These are phyloP conservation scores for Gila robusta DNA, from an alignment of 2,797 vertebrate species.

Conservation along the genomic window DNA sequence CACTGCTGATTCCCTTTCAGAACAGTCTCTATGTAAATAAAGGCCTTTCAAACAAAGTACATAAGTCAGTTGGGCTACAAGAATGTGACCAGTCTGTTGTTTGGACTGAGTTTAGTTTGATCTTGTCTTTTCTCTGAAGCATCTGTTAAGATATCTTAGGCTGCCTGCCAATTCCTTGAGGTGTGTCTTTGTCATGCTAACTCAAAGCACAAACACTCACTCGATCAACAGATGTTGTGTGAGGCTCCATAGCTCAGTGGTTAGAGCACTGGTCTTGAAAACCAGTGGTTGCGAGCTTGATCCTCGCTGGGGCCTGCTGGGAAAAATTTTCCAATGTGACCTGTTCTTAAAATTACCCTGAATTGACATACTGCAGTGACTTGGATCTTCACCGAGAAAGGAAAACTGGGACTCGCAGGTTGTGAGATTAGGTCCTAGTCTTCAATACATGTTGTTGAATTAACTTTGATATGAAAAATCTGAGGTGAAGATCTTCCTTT, in stretches of 20 bases:
- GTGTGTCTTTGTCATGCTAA: conserved; percentile 4
- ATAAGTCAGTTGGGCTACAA: neutral
- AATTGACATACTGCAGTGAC: neutral
- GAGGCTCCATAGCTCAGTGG: conserved; percentile 13
- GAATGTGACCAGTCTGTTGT: neutral
- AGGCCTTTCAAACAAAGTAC: neutral
- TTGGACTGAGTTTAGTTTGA: too few relatives aligned
- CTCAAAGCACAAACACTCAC: neutral
- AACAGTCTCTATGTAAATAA: neutral
- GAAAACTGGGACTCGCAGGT: too few relatives aligned
- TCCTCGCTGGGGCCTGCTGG: neutral
- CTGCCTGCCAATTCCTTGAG: neutral
- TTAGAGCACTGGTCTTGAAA: conserved; percentile 33
- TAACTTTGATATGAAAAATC: neutral
- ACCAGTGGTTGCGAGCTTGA: neutral
- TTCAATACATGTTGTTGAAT: neutral
- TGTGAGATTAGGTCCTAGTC: too few relatives aligned
- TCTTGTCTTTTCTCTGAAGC: neutral
- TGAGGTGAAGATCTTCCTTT: neutral
- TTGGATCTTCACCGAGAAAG: neutral
- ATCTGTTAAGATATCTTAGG: neutral
- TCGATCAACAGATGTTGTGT: fast-evolving
- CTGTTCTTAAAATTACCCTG: neutral
- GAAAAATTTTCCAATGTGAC: neutral
- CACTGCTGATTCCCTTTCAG: neutral